These are phyloP conservation scores for Stenurella melanura DNA, from an alignment of 2,888 invertebrate species.

Conservation along the genomic window DNA sequence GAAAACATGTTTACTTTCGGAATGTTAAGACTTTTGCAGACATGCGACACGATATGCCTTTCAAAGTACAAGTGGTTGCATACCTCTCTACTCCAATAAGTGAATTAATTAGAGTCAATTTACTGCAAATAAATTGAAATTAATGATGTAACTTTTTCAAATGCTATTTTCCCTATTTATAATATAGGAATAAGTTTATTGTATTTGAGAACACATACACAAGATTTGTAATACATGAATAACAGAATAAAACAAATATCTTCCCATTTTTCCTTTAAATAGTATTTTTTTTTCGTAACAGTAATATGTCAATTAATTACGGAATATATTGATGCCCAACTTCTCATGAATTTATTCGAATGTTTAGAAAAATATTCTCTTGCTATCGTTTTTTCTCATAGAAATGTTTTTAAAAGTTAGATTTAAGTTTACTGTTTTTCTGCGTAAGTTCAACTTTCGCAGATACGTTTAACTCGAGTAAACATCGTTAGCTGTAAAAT, in stretches of 20 bases:
- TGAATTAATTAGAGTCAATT: too few relatives aligned
- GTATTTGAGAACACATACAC: conserved; percentile 11
- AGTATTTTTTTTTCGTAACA: too few relatives aligned
- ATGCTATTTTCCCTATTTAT: conserved; percentile 14
- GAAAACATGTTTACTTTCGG: too few relatives aligned
- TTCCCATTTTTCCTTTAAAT: too few relatives aligned
- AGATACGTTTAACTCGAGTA: conserved; percentile 1
- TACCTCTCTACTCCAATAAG: too few relatives aligned
- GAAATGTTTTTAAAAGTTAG: not conserved
- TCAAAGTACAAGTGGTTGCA: too few relatives aligned
- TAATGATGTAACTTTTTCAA: too few relatives aligned
- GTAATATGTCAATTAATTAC: too few relatives aligned
- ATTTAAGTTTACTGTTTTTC: not conserved
- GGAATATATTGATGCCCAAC: too few relatives aligned
- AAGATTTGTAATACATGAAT: conserved; percentile 6
- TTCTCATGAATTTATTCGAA: not conserved
- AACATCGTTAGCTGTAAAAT: conserved; percentile 4
- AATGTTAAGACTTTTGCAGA: too few relatives aligned
- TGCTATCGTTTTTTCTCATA: not conserved
- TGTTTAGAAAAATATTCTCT: not conserved
- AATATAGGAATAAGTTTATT: not conserved
- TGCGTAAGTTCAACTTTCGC: not conserved
- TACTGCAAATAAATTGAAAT: too few relatives aligned
- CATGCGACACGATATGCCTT: too few relatives aligned
- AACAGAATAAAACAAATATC: not conserved